Percentiles rank a stretch among this genome's conserved stretches.
These are phyloP conservation scores for Sparus aurata DNA, from an alignment of 2,797 vertebrate genomes.

Conservation along the genomic window DNA sequence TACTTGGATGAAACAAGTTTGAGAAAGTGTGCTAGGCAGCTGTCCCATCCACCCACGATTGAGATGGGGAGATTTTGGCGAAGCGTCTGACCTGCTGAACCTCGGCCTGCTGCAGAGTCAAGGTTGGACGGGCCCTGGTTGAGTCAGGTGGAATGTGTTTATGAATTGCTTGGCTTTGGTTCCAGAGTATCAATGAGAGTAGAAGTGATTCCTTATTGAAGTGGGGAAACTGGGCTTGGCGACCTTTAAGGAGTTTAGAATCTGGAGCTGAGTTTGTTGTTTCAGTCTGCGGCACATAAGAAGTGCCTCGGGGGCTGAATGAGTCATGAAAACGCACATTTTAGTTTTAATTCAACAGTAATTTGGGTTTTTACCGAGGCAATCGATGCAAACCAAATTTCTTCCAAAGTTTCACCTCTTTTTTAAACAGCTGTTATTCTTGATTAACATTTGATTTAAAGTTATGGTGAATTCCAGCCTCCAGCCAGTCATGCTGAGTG, in stretches of 20 bases:
- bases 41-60: slow-evolving; percentile 49
- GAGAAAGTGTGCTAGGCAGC: slow-evolving; percentile 57
- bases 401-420: neutral
- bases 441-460: neutral
- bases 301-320: neutral
- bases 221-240: slow-evolving; percentile 23
- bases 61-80: slow-evolving; percentile 33
- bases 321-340: neutral
- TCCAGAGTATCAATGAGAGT: slow-evolving; percentile 17
- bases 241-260: slow-evolving; percentile 8
- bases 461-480: neutral
- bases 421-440: neutral
- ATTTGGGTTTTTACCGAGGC: neutral
- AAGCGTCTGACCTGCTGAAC: slow-evolving; percentile 38
- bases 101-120: neutral
- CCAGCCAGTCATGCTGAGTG: neutral
- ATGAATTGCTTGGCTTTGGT: slow-evolving; percentile 13
- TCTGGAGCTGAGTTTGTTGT: slow-evolving; percentile 22
- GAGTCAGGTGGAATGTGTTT: slow-evolving; percentile 43
- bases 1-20: slow-evolving; percentile 54
- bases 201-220: slow-evolving; percentile 3
- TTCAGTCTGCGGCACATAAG: slow-evolving; percentile 9
- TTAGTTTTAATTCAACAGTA: neutral
- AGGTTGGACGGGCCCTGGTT: neutral
- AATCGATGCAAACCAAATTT: neutral